phyloP scores from a whole-genome alignment of 2,797 vertebrate species.

The Propithecus deckenii region DNA sequence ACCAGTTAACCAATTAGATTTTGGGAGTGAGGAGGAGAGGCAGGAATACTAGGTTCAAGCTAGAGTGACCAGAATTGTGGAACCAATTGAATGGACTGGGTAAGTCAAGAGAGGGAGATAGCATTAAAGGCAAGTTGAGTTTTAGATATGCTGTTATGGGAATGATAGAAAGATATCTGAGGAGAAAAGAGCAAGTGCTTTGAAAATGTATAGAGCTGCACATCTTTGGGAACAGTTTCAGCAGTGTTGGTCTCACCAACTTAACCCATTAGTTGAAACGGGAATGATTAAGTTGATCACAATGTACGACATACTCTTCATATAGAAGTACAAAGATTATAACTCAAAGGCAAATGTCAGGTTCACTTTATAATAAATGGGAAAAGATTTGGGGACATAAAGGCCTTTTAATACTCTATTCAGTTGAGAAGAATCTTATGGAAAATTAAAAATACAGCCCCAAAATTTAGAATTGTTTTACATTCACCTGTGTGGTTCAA shows the following conservation, averaged over 20 bases:
- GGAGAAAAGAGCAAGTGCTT: background rate
- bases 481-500: background rate
- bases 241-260: background rate
- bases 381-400: background rate
- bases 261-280: background rate
- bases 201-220: background rate
- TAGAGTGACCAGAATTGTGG: background rate
- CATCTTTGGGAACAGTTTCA: background rate
- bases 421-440: background rate
- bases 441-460: constrained; percentile 5
- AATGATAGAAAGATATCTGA: background rate
- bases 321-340: background rate
- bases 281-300: background rate
- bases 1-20: background rate
- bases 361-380: background rate
- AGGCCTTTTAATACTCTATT: background rate
- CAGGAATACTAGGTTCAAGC: background rate
- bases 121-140: background rate
- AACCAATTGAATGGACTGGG: background rate
- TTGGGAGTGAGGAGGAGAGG: background rate
- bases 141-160: background rate
- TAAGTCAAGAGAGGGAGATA: background rate
- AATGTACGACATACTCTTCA: background rate
- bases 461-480: background rate
- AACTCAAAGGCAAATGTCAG: background rate